These are phyloP conservation scores for Diachasmimorpha longicaudata DNA, from an alignment of 1,140 invertebrate genomes.

Conservation along the genomic window DNA sequence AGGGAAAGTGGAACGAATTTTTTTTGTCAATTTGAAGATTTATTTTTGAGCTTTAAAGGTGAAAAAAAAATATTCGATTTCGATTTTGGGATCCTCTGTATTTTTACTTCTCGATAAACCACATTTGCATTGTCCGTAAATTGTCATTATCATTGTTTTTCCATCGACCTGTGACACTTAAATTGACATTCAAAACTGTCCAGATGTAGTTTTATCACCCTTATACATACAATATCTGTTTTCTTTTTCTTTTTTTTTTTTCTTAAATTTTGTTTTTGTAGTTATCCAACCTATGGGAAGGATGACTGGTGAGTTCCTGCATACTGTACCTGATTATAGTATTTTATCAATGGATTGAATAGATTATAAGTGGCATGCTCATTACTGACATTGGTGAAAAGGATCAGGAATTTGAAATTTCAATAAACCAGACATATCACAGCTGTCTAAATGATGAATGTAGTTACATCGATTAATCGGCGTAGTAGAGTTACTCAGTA, in stretches of 20 bases:
- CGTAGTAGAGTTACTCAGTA: too few species aligned
- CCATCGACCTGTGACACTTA: not conserved
- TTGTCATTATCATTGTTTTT: constrained; percentile 7
- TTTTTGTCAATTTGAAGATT: too few species aligned
- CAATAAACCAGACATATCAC: too few species aligned
- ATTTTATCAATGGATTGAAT: not conserved
- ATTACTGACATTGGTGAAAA: not conserved
- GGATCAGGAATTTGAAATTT: too few species aligned
- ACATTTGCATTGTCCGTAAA: not conserved
- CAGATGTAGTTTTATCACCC: constrained; percentile 21
- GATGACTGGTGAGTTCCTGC: constrained; percentile 68
- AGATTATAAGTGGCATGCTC: not conserved
- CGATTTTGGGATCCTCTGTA: too few species aligned
- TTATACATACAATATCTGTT: constrained; percentile 51
- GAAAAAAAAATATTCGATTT: too few species aligned
- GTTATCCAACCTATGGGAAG: constrained; percentile 69
- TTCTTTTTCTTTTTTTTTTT: constrained; percentile 21
- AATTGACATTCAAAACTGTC: constrained; percentile 14
- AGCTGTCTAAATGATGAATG: too few species aligned
- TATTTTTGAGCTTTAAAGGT: too few species aligned
- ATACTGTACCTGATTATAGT: constrained; percentile 50
- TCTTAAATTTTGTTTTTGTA: constrained; percentile 58
- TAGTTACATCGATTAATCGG: too few species aligned
- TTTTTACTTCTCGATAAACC: not conserved
- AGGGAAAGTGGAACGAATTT: too few species aligned